Evolutionary conservation across 1,140 invertebrate genomes (phyloP).

Genomic region (Hyphantria cunea): DNA sequence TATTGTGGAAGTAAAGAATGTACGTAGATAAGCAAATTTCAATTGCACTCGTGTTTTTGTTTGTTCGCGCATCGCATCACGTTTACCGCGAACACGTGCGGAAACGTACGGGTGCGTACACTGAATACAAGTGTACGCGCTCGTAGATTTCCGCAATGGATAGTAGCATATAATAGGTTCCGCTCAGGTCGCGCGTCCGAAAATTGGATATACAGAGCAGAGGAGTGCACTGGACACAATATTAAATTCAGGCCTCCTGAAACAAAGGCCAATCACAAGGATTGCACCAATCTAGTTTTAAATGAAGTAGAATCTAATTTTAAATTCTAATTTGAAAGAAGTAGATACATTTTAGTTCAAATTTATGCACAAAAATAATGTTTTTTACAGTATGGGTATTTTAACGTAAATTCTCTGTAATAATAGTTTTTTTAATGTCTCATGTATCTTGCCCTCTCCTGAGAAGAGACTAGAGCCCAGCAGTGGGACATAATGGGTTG

Average conservation of each 20-base stretch:
- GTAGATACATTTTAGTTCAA: too few species aligned
- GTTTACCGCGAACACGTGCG: slow-evolving; percentile 60
- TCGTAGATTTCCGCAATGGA: too few species aligned
- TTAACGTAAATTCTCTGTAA: too few species aligned
- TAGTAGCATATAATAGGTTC: slow-evolving; percentile 46
- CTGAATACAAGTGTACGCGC: too few species aligned
- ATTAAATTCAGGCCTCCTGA: slow-evolving; percentile 52
- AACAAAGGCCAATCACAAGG: slow-evolving; percentile 75
- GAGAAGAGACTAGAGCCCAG: too few species aligned
- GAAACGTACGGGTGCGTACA: slow-evolving; percentile 30
- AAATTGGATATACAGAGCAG: slow-evolving; percentile 73
- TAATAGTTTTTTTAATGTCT: not conserved
- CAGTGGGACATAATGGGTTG: too few species aligned
- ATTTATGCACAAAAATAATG: too few species aligned
- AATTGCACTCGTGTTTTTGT: slow-evolving; percentile 58
- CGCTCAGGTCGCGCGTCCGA: slow-evolving; percentile 52
- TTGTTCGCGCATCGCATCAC: slow-evolving; percentile 65
- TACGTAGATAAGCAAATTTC: slow-evolving; percentile 52
- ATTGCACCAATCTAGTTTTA: slow-evolving; percentile 44
- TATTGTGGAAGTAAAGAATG: slow-evolving; percentile 31
- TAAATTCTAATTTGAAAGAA: too few species aligned
- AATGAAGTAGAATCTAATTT: too few species aligned
- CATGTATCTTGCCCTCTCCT: slow-evolving; percentile 43
- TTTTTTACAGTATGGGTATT: too few species aligned
- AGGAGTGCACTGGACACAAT: slow-evolving; percentile 46